Evolutionary conservation across 2,888 invertebrate genomes (phyloP).

Genomic region (Omphaloscelis lunosa): DNA sequence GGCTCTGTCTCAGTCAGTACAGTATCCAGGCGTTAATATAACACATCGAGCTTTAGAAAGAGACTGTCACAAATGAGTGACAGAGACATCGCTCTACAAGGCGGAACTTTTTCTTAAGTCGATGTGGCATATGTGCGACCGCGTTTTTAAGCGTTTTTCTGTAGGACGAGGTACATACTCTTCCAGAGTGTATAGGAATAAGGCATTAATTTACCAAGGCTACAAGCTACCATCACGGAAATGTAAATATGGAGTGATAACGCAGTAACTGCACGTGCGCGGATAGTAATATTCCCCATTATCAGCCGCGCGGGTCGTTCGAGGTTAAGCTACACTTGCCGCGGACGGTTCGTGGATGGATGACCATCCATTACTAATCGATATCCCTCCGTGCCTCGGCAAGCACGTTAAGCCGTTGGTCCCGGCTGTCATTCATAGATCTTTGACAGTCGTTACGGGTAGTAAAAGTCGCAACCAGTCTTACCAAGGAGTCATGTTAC

Average conservation of each 20-base stretch:
- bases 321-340: neutral
- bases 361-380: neutral
- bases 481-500: too few relatives aligned
- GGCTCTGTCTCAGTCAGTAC: neutral
- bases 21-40: neutral
- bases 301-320: neutral
- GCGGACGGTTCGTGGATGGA: neutral
- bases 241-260: constrained; percentile 10
- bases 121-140: neutral
- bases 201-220: constrained; percentile 17
- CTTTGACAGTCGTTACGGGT: too few relatives aligned
- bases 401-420: too few relatives aligned
- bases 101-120: neutral
- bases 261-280: neutral
- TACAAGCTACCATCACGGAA: constrained; percentile 7
- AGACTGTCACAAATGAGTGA: neutral
- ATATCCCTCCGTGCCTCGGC: too few relatives aligned
- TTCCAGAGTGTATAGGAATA: constrained; percentile 8
- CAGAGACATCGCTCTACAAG: neutral
- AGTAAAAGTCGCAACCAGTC: too few relatives aligned
- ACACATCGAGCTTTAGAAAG: neutral
- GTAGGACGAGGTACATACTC: constrained; percentile 11
- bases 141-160: neutral
- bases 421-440: too few relatives aligned
- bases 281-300: neutral